Evolutionary conservation across 1,140 invertebrate genomes (phyloP).

Genomic region (Eriosoma lanigerum): DNA sequence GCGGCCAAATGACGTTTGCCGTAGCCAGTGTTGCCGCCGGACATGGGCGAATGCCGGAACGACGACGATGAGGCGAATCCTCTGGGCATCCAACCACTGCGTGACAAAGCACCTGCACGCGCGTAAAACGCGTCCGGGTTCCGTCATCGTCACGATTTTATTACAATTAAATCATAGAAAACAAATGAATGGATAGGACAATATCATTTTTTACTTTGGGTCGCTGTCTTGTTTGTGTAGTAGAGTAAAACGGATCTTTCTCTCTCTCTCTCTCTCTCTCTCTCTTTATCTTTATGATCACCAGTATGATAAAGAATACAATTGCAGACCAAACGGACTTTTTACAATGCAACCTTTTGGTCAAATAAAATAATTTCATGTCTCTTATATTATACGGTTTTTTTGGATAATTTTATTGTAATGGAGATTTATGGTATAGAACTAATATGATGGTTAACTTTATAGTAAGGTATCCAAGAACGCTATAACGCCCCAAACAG

Average conservation of each 20-base stretch:
- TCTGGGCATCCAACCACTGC: slow-evolving; percentile 57
- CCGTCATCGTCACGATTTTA: neutral
- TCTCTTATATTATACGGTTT: too few species aligned
- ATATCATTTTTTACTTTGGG: neutral
- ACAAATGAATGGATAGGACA: neutral
- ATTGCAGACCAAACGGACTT: too few species aligned
- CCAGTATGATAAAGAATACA: too few species aligned
- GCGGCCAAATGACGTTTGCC: slow-evolving; percentile 75
- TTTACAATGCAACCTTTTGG: too few species aligned
- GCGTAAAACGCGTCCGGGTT: neutral
- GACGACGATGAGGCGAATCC: slow-evolving; percentile 52
- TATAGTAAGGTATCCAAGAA: too few species aligned
- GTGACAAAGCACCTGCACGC: slow-evolving; percentile 56
- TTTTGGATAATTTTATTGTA: too few species aligned
- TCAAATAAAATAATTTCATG: too few species aligned
- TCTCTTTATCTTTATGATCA: too few species aligned
- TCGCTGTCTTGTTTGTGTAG: neutral
- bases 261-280: too few species aligned
- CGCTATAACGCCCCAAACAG: too few species aligned
- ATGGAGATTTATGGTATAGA: too few species aligned
- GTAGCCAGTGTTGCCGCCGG: neutral
- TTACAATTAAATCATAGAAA: neutral
- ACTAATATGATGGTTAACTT: too few species aligned
- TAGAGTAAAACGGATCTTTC: neutral
- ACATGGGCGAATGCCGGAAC: neutral